phyloP scores from a whole-genome alignment of 37 sponge, comb jelly and placozoan species.

The Corticium candelabrum region DNA sequence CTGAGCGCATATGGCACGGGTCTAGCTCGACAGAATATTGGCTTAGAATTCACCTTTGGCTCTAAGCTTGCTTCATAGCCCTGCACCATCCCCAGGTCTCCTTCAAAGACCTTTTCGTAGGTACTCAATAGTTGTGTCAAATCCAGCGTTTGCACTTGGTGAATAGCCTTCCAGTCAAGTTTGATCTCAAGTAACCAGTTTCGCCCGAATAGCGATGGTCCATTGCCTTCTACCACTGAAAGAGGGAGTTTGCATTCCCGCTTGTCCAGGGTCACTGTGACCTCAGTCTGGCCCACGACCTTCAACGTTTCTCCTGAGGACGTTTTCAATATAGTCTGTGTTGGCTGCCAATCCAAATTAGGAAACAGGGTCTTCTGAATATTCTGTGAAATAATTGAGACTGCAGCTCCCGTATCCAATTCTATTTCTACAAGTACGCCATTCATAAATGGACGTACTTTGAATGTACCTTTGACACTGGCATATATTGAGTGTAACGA shows the following conservation, averaged over 20 bases:
- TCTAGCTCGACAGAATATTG: not conserved
- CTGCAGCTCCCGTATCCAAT: not conserved
- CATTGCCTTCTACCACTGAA: slow-evolving; percentile 28
- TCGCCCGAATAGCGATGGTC: slow-evolving; percentile 20
- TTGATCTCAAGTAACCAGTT: slow-evolving; percentile 9
- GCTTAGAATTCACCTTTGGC: not conserved
- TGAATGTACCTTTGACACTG: not conserved
- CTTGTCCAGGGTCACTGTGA: slow-evolving; percentile 1
- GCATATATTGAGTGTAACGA: not conserved
- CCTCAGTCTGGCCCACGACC: slow-evolving; percentile 15
- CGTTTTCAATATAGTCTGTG: slow-evolving; percentile 16
- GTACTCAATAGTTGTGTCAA: too few relatives aligned
- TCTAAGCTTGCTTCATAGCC: not conserved
- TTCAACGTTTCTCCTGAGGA: slow-evolving; percentile 22
- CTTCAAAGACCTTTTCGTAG: not conserved
- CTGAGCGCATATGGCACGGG: slow-evolving; percentile 23
- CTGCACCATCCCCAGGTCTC: not conserved
- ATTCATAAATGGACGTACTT: not conserved
- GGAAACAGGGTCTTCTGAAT: not conserved
- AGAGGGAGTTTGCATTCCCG: slow-evolving; percentile 14
- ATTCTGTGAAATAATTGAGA: not conserved
- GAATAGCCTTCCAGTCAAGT: not conserved
- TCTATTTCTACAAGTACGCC: not conserved
- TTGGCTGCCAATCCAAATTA: not conserved
- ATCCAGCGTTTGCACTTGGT: too few relatives aligned